These are phyloP conservation scores for Chaetura pelagica DNA, from an alignment of 2,113 vertebrate genomes.

Conservation along the genomic window DNA sequence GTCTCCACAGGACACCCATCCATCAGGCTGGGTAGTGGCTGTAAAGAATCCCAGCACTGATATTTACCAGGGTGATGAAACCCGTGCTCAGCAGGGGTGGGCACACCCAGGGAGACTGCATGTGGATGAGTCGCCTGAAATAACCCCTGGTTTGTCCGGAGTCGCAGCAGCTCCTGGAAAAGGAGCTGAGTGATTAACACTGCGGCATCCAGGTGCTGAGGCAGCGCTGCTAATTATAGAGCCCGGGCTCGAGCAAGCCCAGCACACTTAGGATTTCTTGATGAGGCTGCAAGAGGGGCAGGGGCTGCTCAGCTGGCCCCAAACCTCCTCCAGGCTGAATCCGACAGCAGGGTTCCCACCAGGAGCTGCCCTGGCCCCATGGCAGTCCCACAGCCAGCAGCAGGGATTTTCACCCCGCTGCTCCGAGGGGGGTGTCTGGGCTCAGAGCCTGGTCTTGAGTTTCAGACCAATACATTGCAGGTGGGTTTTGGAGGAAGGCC, in stretches of 20 bases:
- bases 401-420: background rate
- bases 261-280: background rate
- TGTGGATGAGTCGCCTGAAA: background rate
- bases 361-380: accelerated
- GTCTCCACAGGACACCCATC: background rate
- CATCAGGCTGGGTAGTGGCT: background rate
- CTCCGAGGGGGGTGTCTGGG: background rate
- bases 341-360: background rate
- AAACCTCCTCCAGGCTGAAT: background rate
- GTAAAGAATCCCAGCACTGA: background rate
- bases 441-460: background rate
- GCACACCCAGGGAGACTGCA: accelerated
- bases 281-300: background rate
- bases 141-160: background rate
- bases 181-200: background rate
- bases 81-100: background rate
- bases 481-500: background rate
- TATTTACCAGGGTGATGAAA: background rate
- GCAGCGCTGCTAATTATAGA: slow-evolving; percentile 34
- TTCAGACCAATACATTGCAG: background rate
- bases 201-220: background rate
- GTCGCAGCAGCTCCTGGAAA: slow-evolving; percentile 4
- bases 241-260: background rate
- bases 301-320: background rate
- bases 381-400: accelerated